Base-by-base conservation (phyloP, 2,888 invertebrate genomes). In the Caenorhabditis drosophilae region DNA sequence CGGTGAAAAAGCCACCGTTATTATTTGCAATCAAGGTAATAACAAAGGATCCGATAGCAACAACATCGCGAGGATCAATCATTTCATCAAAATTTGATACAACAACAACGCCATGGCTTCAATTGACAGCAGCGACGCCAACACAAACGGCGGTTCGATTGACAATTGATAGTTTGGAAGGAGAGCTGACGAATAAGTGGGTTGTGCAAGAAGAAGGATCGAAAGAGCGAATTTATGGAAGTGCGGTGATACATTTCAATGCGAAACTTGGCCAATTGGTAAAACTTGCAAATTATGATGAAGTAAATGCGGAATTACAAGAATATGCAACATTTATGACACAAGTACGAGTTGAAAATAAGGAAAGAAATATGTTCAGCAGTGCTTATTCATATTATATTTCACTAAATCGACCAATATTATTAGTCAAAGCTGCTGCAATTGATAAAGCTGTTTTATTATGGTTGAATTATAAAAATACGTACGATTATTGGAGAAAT, bases 401-500 rank as follows among this genome's bases (percentile, higher is more conserved):
- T 58, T 92, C 91, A 1, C 86, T 98, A 20, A 92, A 92, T 83
- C 88, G 96, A 47, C 98, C 98, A 0, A 88, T 97, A 70, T 90
- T 98, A 68, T 94, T 95, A 86, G 91, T 97, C 56, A 96, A 97
- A 85, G 96, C 97, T 0, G 89, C 93, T 81, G 97, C 98, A 9
- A 91, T 98, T 52, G 98, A 98, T 85, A 94, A 94, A 87, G 69
- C 67, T 6, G 94, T 98, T 73, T 88, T 98, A 20, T 93, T 98
- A 45, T 99, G 98, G 97, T 87, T 98, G 70, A 97, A 98, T 87
- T 98, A 98, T 84, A 96, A 96, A 86, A 97, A 96, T 85, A 96
- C 97, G 0, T 97, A 97, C 84, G 96, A 98, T 84, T 97, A 96
- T 85, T 98, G 97, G 97, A 93, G 92, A 76, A 95, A 95, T 84